Conservation (phyloP, 2,888 invertebrate genomes). For the Drosophila phalerata region DNA sequence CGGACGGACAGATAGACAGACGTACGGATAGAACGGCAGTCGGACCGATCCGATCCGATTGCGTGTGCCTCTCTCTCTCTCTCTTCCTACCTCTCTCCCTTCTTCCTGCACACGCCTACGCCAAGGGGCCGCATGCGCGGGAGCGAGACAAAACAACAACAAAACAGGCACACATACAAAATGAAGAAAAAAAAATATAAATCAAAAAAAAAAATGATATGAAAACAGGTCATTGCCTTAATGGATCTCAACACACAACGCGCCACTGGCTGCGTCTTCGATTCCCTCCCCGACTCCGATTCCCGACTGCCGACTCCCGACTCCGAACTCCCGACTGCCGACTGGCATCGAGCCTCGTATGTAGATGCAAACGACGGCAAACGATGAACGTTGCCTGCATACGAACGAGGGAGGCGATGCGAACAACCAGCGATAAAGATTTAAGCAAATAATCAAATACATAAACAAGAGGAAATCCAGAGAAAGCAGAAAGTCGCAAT, state of each 20-base stretch:
- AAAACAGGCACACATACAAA: constrained; percentile 51
- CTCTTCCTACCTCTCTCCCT: constrained; percentile 12
- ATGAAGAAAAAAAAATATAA: constrained; percentile 18
- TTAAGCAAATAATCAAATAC: constrained; percentile 81
- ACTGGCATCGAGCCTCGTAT: constrained; percentile 44
- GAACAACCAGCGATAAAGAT: constrained; percentile 79
- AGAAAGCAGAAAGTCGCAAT: not conserved
- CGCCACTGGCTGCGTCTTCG: constrained; percentile 44
- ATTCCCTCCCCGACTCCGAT: constrained; percentile 12
- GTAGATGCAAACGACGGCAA: constrained; percentile 67
- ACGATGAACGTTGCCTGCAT: constrained; percentile 70
- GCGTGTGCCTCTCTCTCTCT: constrained; percentile 63
- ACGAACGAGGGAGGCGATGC: constrained; percentile 57
- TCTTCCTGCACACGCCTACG: constrained; percentile 57
- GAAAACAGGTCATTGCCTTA: constrained; percentile 84
- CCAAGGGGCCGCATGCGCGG: constrained; percentile 36
- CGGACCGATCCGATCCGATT: constrained; percentile 61
- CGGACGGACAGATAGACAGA: constrained; percentile 29
- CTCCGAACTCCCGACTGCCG: constrained; percentile 24
- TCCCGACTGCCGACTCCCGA: constrained; percentile 24
- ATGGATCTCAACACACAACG: constrained; percentile 75
- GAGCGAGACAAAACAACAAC: constrained; percentile 82
- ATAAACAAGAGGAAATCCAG: constrained; percentile 59
- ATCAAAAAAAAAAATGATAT: constrained; percentile 71
- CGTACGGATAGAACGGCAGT: constrained; percentile 1